These are phyloP conservation scores for Siniperca undulata DNA, from an alignment of 2,797 vertebrate species.

Conservation along the genomic window DNA sequence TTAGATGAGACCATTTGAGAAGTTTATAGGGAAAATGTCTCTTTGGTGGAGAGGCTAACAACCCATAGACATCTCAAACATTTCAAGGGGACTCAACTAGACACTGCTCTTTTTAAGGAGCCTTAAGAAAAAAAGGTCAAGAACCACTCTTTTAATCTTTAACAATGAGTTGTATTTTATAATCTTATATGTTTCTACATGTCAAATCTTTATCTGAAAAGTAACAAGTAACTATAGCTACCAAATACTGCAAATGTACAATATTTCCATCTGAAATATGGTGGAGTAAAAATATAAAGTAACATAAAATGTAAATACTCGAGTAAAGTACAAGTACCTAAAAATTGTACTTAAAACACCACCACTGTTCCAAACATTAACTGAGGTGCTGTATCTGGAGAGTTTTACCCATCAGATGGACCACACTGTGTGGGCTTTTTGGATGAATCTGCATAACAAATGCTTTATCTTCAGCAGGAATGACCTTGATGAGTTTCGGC, in stretches of 20 bases:
- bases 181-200: not conserved
- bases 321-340: not conserved
- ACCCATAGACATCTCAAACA: not conserved
- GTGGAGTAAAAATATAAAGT: not conserved
- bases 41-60: not conserved
- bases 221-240: not conserved
- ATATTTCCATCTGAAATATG: not conserved
- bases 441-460: slow-evolving; percentile 69
- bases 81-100: not conserved
- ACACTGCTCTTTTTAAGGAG: not conserved
- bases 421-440: slow-evolving; percentile 34
- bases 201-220: not conserved
- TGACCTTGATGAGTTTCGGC: slow-evolving; percentile 75
- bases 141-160: no score
- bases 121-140: no score
- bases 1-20: not conserved
- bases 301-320: not conserved
- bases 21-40: not conserved
- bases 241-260: not conserved
- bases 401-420: slow-evolving; percentile 11
- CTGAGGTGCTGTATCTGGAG: not conserved
- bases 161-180: not conserved
- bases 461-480: slow-evolving; percentile 60
- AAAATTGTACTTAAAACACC: not conserved
- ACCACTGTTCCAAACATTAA: not conserved